These are phyloP conservation scores for Proteles cristata DNA, from an alignment of 2,113 vertebrate genomes.

Conservation along the genomic window DNA sequence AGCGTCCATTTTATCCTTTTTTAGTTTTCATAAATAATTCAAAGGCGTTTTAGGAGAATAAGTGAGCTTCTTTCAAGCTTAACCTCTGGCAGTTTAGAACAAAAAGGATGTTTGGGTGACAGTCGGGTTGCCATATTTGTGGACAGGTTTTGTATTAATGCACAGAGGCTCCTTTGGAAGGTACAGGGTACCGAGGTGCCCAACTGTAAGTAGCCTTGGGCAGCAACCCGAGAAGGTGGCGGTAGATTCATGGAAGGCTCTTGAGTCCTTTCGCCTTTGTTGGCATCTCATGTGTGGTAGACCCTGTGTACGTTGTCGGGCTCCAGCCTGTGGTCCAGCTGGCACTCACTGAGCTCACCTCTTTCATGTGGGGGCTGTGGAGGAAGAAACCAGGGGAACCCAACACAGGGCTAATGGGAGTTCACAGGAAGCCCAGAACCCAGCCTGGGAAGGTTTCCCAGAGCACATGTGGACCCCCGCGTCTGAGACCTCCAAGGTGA, in stretches of 20 bases:
- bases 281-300: neutral
- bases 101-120: slow-evolving; percentile 84
- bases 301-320: neutral
- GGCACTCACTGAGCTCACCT: neutral
- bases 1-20: slow-evolving; percentile 86
- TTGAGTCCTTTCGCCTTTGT: neutral
- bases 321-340: neutral
- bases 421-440: neutral
- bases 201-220: neutral
- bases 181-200: neutral
- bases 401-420: neutral
- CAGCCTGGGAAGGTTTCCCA: neutral
- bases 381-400: neutral
- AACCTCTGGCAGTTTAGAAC: slow-evolving; percentile 84
- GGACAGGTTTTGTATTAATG: slow-evolving; percentile 80
- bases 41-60: slow-evolving; percentile 84
- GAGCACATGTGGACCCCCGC: neutral
- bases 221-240: neutral
- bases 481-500: neutral
- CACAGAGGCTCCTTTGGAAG: slow-evolving; percentile 75
- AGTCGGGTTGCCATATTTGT: slow-evolving; percentile 74
- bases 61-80: slow-evolving; percentile 84
- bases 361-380: neutral
- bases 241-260: neutral
- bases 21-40: slow-evolving; percentile 88